Percentiles rank a stretch among this genome's conserved stretches.
Evolutionary conservation across 2,888 invertebrate species (phyloP).

Genomic region (Dendrolimus pini): DNA sequence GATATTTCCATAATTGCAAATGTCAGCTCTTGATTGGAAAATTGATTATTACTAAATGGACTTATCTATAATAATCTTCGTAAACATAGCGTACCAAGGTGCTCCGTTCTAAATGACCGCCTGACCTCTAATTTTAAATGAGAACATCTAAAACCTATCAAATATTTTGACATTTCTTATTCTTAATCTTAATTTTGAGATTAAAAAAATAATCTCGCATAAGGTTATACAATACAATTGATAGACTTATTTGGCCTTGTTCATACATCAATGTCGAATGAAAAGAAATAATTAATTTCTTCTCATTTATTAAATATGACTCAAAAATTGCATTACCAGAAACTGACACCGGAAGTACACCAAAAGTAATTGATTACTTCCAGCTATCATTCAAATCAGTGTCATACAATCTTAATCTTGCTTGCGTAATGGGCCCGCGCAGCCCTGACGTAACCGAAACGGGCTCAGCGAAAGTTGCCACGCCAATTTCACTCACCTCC

Average conservation of each 20-base stretch:
- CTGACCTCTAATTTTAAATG: neutral
- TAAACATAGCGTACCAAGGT: too few species aligned
- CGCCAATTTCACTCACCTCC: slow-evolving; percentile 67
- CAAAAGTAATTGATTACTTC: slow-evolving; percentile 54
- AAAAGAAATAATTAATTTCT: neutral
- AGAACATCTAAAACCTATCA: neutral
- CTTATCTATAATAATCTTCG: too few species aligned
- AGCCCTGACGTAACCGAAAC: slow-evolving; percentile 65
- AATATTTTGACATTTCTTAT: neutral
- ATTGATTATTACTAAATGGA: too few species aligned
- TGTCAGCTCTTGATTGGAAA: too few species aligned
- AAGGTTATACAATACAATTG: neutral
- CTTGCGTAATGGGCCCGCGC: slow-evolving; percentile 51
- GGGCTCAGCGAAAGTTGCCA: slow-evolving; percentile 70
- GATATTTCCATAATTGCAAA: too few species aligned
- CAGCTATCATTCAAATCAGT: slow-evolving; percentile 65
- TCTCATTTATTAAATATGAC: slow-evolving; percentile 10
- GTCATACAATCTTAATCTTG: slow-evolving; percentile 66
- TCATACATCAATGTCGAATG: neutral
- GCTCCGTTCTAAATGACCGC: too few species aligned
- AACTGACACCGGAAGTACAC: slow-evolving; percentile 42
- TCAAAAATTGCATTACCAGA: slow-evolving; percentile 15
- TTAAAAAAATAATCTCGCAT: neutral
- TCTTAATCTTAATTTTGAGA: neutral
- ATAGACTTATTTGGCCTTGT: neutral